Base-by-base conservation (phyloP, 2,888 invertebrate species). In the Neoaliturus tenellus region DNA sequence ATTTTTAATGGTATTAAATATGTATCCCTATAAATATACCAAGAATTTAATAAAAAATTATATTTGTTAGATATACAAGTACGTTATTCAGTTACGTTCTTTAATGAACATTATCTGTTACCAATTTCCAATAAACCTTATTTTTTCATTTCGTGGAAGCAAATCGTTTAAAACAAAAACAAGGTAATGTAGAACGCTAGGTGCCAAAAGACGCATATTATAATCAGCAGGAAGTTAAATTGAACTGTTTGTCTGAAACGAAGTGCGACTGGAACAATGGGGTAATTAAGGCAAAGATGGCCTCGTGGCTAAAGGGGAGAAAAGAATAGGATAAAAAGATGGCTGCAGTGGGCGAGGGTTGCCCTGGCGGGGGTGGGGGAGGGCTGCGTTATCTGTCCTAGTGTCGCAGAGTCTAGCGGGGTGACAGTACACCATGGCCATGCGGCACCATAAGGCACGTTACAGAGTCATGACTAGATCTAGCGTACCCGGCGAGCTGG, bases 261-360 rank as follows among this genome's bases (percentile, higher is more conserved):
- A 31, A 69, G 69, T 69, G 69, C 35, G 69, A 69, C 69, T 39
- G 39, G 44, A 75, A 75, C 44, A 75, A 75, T 75, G 78, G 78
- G 78, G 78, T 82, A 82, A 73, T 82, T 82, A 58, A 39, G 73
- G 33, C 73, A 73, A 82, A 82, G 51, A 82, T 82, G 82, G 82
- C 82, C 73, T 55, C 82, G 35, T 35, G 39, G 73, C 73, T n/a
- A 39, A 81, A 82, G 82, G 82, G 73, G 82, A 82, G 82, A 82
- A 82, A 82, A 73, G 73, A 82, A 73, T 73, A 73, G 69, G 31
- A 78, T 78, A 82, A 82, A 82, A 82, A 82, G 82, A 82, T 82
- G 82, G 82, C 82, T 71, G 71, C 48, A 35, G 73, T 73, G 71
- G 41, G 71, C 20, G 69, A n/a, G n/a, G n/a, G n/a, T n/a, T n/a